Evolutionary conservation across 2,113 vertebrate genomes (phyloP), one percentile per base, ranked within the genome.

Genomic region (Piaya cayana): DNA sequence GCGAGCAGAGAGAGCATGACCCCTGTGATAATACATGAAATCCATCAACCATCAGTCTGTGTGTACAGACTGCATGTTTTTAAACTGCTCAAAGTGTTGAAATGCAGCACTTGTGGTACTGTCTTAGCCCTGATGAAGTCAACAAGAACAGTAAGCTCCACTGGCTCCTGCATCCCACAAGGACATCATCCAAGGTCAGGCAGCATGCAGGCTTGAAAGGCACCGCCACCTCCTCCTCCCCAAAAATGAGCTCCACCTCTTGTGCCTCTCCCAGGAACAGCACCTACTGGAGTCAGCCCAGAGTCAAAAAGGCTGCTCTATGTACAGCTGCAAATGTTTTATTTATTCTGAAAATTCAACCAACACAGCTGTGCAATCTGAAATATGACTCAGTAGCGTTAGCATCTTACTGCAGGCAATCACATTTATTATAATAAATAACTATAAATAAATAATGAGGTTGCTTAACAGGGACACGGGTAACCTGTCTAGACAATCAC

Each of bases 361-460:
- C 85, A 78, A 55, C 82, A 78, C 88, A 96, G 96, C 85, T 96
- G 88, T 81, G 76, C 22, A 9, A 92, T 71, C 49, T 88, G 85
- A 95, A 96, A 94, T 60, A 93, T 14, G 43, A 94, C 76, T 95
- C 36, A 15, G 79, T 78, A 72, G 56, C 78, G 86, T 94, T 71
- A 1, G 30, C 1, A 0, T 84, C 86, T 95, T 88, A 90, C 93
- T 86, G 92, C 93, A 95, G 88, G 90, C 93, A 96, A 88, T 88
- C 80, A 88, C 65, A 87, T 93, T 93, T 94, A 96, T 95, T 90
- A 92, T 82, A 92, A 96, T 95, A 97, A 96, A 94, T 94, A 94
- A 94, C 92, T 94, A 90, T 96, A 94, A 97, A 97, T 95, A 96
- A 97, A 93, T 88, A 88, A 96, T 88, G 90, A 94, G 72, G 22